Conservation (phyloP, 2,888 invertebrate species). For the Hofmannophila pseudospretella region DNA sequence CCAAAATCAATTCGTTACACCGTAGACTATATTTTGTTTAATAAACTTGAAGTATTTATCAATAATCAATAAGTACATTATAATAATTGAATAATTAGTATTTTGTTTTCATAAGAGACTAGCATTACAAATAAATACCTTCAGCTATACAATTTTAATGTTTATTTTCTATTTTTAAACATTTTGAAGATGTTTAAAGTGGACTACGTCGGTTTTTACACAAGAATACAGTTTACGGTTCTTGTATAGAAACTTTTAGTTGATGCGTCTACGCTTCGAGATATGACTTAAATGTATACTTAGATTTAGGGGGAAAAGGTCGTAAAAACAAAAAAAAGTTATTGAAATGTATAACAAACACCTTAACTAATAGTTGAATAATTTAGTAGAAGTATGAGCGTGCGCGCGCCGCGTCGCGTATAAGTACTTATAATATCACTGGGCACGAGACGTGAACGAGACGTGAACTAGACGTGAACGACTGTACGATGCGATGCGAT, state of each 20-base stretch:
- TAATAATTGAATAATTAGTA: constrained; percentile 78
- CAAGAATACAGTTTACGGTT: constrained; percentile 52
- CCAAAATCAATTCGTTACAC: constrained; percentile 74
- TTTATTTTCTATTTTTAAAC: constrained; percentile 72
- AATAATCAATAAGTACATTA: constrained; percentile 78
- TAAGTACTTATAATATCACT: constrained; percentile 17
- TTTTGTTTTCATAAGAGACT: constrained; percentile 77
- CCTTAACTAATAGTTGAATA: constrained; percentile 76
- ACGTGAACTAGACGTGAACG: constrained; percentile 19
- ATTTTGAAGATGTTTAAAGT: constrained; percentile 73
- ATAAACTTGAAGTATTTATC: constrained; percentile 77
- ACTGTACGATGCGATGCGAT: constrained; percentile 6
- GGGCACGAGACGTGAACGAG: constrained; percentile 16
- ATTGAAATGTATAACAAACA: constrained; percentile 77
- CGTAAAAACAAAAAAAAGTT: constrained; percentile 73
- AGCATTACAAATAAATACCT: constrained; percentile 78
- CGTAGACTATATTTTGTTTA: constrained; percentile 75
- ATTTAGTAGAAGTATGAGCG: constrained; percentile 57
- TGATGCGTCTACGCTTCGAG: constrained; percentile 73
- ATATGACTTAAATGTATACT: constrained; percentile 76
- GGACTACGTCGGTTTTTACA: constrained; percentile 67
- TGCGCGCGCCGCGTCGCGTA: constrained; percentile 29
- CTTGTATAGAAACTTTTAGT: constrained; percentile 58
- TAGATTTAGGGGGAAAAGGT: constrained; percentile 74
- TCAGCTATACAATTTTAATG: constrained; percentile 77